Evolutionary conservation across 2,797 vertebrate genomes (phyloP), one percentile per base, ranked within the genome.

Genomic region (Xenopus petersii): DNA sequence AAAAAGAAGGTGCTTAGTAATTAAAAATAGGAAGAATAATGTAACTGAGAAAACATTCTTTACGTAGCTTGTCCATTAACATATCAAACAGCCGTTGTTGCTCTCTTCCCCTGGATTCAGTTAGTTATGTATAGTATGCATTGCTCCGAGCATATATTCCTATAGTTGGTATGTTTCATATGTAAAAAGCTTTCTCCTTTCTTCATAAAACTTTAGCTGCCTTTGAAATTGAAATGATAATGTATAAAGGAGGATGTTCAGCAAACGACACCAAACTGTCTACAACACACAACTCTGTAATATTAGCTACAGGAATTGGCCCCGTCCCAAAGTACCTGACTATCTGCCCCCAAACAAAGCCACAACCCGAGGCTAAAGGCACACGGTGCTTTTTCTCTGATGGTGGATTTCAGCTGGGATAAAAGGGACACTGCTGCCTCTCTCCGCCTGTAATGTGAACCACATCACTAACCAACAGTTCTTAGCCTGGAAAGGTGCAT

Each of bases 191-290:
- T 47, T 60, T 70, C 36, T 7, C 66, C 24, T 12, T 21, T 60
- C 12, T 6, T 13, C 56, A 46, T 70, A 21, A 5, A 55, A 59
- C 42, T 69, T 70, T 70, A 78, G 70, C 75, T 78, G 75, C 75
- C 65, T 49, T 73, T 64, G 16, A 21, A 59, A 51, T 54, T 61
- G 67, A 55, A 70, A 54, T 61, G 67, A 71, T 64, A 79, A 70
- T 26, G 46, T 69, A 70, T 60, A 79, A 70, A 16, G 16, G 26
- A 30, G 26, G n/a, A 63, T 64, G 47, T 73, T 61, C 56, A 24
- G 56, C 47, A 67, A 70, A 42, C 15, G 21, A 49, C 42, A 69
- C 62, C 71, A 65, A 59, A 78, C 10, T 30, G 30, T 42, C 67
- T 58, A 59, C 15, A 47, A 36, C 46, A 17, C 33, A 46, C 30